A percentile compares a stretch with the other conserved stretches of the same genome.
phyloP scores from a whole-genome alignment of 2,797 vertebrate species.

The Scarus forsteni region DNA sequence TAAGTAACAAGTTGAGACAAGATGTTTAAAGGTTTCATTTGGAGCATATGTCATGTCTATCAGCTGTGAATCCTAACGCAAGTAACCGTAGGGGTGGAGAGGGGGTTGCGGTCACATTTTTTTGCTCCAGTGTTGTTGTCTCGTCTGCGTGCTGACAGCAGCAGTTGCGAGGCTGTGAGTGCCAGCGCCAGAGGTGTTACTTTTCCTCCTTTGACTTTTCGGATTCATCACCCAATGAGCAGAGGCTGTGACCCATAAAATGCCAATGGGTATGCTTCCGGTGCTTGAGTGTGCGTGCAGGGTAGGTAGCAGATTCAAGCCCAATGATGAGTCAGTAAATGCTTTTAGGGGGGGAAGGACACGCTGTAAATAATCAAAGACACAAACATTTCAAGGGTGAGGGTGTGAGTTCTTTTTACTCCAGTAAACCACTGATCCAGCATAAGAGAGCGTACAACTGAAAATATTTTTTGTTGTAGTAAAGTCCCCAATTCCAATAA shows the following conservation, averaged over 20 bases:
- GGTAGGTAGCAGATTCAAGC: conserved; percentile 79
- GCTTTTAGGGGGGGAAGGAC: conserved; percentile 56
- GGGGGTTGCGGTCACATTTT: conserved; percentile 71
- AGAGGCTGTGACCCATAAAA: conserved; percentile 86
- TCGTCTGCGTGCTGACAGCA: conserved; percentile 64
- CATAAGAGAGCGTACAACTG: background rate
- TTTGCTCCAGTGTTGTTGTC: conserved; percentile 53
- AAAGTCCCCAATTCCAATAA: no score
- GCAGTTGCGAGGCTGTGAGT: conserved; percentile 66
- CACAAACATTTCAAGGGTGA: conserved; percentile 50
- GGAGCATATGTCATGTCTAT: conserved; percentile 81
- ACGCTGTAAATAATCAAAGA: conserved; percentile 55
- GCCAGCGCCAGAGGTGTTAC: conserved; percentile 80
- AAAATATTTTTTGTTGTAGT: background rate
- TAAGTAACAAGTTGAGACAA: conserved; percentile 80
- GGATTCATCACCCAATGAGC: conserved; percentile 77
- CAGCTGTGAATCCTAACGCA: conserved; percentile 75
- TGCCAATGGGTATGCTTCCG: conserved; percentile 64
- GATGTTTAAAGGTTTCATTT: conserved; percentile 83
- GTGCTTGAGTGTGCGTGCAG: conserved; percentile 72
- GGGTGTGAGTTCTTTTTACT: conserved; percentile 32
- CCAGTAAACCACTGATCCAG: conserved; percentile 36
- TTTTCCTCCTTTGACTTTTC: conserved; percentile 85
- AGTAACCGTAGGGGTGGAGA: conserved; percentile 46
- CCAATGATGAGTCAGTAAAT: conserved; percentile 77